Conservation (phyloP, 1,140 invertebrate species). For the Neodiprion pinetum region DNA sequence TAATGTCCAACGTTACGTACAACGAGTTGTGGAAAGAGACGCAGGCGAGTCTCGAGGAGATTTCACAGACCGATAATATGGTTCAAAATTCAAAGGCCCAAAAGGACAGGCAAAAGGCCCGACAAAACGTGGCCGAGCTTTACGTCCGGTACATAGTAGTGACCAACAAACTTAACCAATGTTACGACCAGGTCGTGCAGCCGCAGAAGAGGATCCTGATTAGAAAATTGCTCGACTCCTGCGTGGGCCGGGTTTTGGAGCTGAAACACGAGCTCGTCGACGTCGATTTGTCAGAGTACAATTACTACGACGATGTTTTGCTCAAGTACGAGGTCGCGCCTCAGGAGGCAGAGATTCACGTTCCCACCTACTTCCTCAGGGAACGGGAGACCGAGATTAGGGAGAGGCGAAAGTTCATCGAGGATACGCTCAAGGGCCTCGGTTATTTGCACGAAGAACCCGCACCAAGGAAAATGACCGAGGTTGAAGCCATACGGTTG, state of each 20-base stretch:
- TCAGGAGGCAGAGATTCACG: conserved; percentile 68
- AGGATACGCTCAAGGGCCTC: conserved; percentile 70
- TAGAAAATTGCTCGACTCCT: conserved; percentile 79
- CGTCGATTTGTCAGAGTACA: conserved; percentile 84
- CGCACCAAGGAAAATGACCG: conserved; percentile 67
- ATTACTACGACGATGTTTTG: conserved; percentile 82
- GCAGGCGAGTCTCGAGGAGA: conserved; percentile 69
- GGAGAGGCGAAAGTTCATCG: conserved; percentile 68
- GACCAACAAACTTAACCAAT: conserved; percentile 77
- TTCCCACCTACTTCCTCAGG: conserved; percentile 74
- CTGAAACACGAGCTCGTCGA: conserved; percentile 87
- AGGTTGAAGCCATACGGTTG: conserved; percentile 83
- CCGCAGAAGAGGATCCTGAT: conserved; percentile 89
- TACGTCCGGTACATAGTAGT: conserved; percentile 84
- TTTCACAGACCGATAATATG: conserved; percentile 69
- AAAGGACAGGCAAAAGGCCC: conserved; percentile 68
- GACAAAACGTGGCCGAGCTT: conserved; percentile 66
- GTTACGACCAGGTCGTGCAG: conserved; percentile 91
- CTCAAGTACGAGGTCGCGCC: conserved; percentile 69
- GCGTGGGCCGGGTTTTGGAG: conserved; percentile 80
- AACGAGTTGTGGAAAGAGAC: conserved; percentile 71
- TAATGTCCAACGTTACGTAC: conserved; percentile 78
- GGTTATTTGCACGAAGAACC: conserved; percentile 71
- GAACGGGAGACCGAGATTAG: conserved; percentile 71
- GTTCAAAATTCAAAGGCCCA: conserved; percentile 68